These are phyloP conservation scores for Mormoops blainvillei DNA, from an alignment of 2,113 vertebrate genomes.

Conservation along the genomic window DNA sequence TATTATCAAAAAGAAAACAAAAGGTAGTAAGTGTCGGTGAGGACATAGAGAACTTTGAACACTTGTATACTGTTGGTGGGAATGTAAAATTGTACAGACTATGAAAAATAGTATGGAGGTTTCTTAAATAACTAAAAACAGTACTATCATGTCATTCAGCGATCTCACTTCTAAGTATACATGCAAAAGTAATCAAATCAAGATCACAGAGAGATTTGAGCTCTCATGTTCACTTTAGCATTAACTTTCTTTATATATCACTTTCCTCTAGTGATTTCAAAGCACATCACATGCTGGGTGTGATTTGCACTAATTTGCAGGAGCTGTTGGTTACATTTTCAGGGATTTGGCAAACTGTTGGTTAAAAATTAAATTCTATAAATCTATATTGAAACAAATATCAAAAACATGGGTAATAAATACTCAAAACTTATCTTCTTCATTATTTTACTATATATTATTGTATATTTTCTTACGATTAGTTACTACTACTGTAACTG, in stretches of 20 bases:
- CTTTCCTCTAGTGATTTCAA: background rate
- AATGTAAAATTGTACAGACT: background rate
- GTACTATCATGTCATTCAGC: background rate
- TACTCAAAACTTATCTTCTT: background rate
- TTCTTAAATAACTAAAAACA: background rate
- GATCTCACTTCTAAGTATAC: background rate
- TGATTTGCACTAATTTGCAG: background rate
- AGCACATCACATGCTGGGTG: background rate
- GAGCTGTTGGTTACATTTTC: background rate
- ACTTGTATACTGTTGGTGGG: background rate
- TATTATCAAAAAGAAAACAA: background rate
- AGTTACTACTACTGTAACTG: background rate
- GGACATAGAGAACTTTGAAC: background rate
- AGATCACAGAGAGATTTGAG: background rate
- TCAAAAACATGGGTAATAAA: background rate
- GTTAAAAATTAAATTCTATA: background rate
- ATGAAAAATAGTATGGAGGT: background rate
- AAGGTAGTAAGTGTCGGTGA: background rate
- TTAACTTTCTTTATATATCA: background rate
- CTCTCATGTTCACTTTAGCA: background rate
- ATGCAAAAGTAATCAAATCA: background rate
- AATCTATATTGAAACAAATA: background rate
- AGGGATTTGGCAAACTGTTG: background rate
- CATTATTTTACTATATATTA: background rate
- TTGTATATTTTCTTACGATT: background rate